Percentiles rank a stretch among this genome's conserved stretches.
Evolutionary conservation across 2,797 vertebrate genomes (phyloP).

Genomic region (Mormyrus proboscirostris): DNA sequence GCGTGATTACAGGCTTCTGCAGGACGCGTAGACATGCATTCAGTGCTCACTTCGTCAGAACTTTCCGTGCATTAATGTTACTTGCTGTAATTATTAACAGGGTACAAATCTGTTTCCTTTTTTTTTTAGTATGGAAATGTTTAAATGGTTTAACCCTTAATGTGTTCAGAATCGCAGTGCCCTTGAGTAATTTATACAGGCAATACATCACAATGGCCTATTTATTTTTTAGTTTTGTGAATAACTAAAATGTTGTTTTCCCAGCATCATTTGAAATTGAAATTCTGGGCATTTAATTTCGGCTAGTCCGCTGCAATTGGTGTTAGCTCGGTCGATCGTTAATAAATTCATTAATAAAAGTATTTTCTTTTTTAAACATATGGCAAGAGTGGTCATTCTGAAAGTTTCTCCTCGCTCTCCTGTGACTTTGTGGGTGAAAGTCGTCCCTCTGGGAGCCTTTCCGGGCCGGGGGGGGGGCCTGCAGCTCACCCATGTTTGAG

Average conservation of each 20-base stretch:
- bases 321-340: slow-evolving; percentile 22
- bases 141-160: background rate
- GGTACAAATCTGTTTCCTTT: slow-evolving; percentile 37
- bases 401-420: background rate
- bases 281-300: slow-evolving; percentile 40
- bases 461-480: too few relatives aligned
- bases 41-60: slow-evolving; percentile 31
- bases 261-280: slow-evolving; percentile 26
- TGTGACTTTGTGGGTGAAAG: background rate
- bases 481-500: background rate
- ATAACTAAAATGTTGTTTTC: background rate
- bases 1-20: slow-evolving; percentile 28
- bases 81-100: slow-evolving; percentile 20
- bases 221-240: slow-evolving; percentile 22
- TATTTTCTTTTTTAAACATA: slow-evolving; percentile 29
- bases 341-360: slow-evolving; percentile 45
- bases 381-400: background rate
- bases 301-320: slow-evolving; percentile 39
- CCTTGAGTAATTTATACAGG: background rate
- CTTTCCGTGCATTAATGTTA: slow-evolving; percentile 20
- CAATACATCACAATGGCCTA: slow-evolving; percentile 31
- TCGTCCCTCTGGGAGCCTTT: background rate
- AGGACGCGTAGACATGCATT: slow-evolving; percentile 29
- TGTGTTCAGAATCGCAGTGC: background rate
- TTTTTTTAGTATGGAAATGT: background rate